Conservation (phyloP, 2,797 vertebrate genomes). For the Florisuga fusca region DNA sequence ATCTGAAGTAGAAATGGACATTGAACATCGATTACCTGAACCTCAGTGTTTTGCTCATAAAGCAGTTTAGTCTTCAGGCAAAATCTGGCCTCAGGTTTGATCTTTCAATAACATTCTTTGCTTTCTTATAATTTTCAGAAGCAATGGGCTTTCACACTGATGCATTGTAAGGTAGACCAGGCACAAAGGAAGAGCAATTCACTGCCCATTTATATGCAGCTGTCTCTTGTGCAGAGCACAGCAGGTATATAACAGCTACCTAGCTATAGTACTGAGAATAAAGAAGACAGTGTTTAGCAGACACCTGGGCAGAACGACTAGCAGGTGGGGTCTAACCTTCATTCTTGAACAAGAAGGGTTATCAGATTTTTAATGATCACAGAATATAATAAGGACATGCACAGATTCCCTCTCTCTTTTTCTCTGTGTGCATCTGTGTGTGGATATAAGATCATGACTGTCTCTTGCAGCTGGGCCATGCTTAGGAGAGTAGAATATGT, state of each 20-base stretch:
- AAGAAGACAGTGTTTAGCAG: conserved; percentile 53
- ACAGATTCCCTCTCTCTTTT: conserved; percentile 11
- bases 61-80: conserved; percentile 60
- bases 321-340: conserved; percentile 40
- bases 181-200: conserved; percentile 54
- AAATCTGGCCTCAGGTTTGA: conserved; percentile 60
- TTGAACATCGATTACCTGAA: conserved; percentile 62
- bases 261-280: neutral
- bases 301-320: conserved; percentile 41
- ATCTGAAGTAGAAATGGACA: conserved; percentile 61
- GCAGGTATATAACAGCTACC: conserved; percentile 50
- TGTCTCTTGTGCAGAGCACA: conserved; percentile 33
- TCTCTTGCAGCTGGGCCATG: neutral
- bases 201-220: conserved; percentile 38
- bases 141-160: conserved; percentile 49
- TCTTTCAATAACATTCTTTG: conserved; percentile 68
- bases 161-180: conserved; percentile 43
- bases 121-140: conserved; percentile 68
- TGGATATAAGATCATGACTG: neutral
- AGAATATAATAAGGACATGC: neutral
- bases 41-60: conserved; percentile 65
- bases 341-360: conserved; percentile 25
- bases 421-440: conserved; percentile 2
- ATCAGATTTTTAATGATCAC: conserved; percentile 56
- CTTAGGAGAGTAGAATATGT: conserved; percentile 11